Evolutionary conservation across 2,113 vertebrate genomes (phyloP).

Genomic region (Phyllopteryx taeniolatus): DNA sequence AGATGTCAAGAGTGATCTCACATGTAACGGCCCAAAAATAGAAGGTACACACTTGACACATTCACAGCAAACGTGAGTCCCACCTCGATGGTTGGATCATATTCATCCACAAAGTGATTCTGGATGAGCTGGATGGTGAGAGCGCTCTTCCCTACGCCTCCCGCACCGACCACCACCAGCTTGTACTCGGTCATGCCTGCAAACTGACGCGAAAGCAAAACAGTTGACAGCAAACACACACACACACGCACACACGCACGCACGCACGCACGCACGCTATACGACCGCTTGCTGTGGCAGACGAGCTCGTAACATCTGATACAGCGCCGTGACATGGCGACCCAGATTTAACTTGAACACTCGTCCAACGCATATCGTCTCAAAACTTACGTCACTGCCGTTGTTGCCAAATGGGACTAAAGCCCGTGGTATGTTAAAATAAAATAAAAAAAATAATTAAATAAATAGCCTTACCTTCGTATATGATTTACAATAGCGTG

Average conservation of each 20-base stretch:
- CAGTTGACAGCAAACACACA: background rate
- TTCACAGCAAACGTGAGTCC: background rate
- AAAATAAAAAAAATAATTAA: background rate
- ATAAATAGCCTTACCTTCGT: conserved; percentile 46
- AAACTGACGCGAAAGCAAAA: background rate
- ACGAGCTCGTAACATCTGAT: background rate
- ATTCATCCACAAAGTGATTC: conserved; percentile 82
- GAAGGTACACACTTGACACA: background rate
- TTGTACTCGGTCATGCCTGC: conserved; percentile 84
- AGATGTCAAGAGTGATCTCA: background rate
- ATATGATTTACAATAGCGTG: background rate
- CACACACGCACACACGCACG: background rate
- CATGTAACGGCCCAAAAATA: background rate
- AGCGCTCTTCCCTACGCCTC: conserved; percentile 84
- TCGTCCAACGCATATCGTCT: background rate
- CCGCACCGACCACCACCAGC: conserved; percentile 81
- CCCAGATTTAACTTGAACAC: conserved; percentile 49
- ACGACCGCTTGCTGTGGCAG: background rate
- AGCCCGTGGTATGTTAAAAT: background rate
- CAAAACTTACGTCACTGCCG: background rate
- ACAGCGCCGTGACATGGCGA: conserved; percentile 36
- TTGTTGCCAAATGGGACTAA: background rate
- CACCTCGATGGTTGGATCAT: conserved; percentile 79
- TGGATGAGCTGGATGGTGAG: conserved; percentile 84
- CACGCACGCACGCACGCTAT: background rate